A percentile compares a stretch with the other conserved stretches of the same genome.
Evolutionary conservation across 2,797 vertebrate species (phyloP).

Genomic region (Chiroxiphia lanceolata): DNA sequence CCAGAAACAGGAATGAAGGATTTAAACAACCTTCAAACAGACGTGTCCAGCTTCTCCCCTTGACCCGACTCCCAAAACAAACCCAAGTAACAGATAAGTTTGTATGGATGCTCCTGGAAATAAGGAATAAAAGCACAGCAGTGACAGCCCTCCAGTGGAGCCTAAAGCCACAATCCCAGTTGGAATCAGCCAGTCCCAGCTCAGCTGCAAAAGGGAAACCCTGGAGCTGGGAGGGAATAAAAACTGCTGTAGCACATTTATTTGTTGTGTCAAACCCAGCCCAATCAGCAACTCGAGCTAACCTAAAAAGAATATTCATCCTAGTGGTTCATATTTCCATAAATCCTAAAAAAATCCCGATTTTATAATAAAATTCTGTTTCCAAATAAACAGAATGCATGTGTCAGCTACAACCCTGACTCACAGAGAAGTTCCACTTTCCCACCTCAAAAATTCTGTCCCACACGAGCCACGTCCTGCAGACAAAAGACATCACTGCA

Average conservation of each 20-base stretch:
- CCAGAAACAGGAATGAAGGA: neutral
- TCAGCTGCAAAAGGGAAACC: neutral
- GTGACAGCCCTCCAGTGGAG: neutral
- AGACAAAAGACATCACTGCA: neutral
- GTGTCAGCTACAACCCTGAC: neutral
- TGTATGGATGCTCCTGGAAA: neutral
- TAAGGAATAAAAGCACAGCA: neutral
- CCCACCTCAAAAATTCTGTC: neutral
- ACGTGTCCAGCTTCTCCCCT: neutral
- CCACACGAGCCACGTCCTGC: rapidly evolving
- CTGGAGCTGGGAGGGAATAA: neutral
- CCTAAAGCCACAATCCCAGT: neutral
- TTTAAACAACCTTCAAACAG: neutral
- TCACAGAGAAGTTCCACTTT: neutral
- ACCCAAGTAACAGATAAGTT: rapidly evolving
- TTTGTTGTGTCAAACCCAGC: neutral
- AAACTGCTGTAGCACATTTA: neutral
- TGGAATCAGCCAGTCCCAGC: neutral
- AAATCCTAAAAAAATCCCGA: neutral
- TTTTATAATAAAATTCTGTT: too few relatives aligned
- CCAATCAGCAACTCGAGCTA: neutral
- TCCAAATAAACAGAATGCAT: neutral
- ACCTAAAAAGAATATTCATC: neutral
- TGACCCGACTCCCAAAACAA: neutral
- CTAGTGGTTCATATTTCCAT: neutral